These are phyloP conservation scores for Drosophila burlai DNA, from an alignment of 1,140 invertebrate genomes.

Conservation along the genomic window DNA sequence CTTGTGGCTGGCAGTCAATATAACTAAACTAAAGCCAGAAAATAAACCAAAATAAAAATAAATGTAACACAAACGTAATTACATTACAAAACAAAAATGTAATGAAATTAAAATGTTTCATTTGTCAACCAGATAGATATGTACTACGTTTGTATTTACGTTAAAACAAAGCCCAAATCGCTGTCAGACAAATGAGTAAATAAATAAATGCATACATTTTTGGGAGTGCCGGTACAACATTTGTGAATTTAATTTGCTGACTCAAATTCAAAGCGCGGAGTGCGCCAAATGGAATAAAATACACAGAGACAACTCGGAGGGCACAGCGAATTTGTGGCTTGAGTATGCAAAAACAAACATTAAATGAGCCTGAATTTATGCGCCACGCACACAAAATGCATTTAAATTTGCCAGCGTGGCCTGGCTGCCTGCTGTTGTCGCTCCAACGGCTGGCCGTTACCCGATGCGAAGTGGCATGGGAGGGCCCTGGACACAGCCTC, in stretches of 20 bases:
- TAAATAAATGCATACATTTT: slow-evolving; percentile 70
- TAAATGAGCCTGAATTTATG: slow-evolving; percentile 77
- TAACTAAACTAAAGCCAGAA: slow-evolving; percentile 30
- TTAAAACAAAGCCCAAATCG: slow-evolving; percentile 20
- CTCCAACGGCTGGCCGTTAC: slow-evolving; percentile 24
- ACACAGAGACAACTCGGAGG: slow-evolving; percentile 38
- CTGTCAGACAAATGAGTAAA: slow-evolving; percentile 56
- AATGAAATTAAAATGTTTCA: slow-evolving; percentile 79
- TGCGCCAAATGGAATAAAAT: slow-evolving; percentile 62
- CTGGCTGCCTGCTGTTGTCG: slow-evolving; percentile 40
- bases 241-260: slow-evolving; percentile 78
- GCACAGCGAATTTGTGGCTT: slow-evolving; percentile 55
- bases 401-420: slow-evolving; percentile 65
- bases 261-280: slow-evolving; percentile 56
- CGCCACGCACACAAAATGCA: slow-evolving; percentile 70
- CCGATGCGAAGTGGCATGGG: neutral
- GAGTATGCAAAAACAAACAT: slow-evolving; percentile 70
- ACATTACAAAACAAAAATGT: slow-evolving; percentile 58
- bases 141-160: neutral
- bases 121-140: slow-evolving; percentile 44
- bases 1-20: slow-evolving; percentile 46
- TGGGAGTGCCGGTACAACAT: slow-evolving; percentile 29
- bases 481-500: neutral
- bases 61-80: slow-evolving; percentile 45
- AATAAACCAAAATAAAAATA: neutral